Percentiles rank a stretch among this genome's conserved stretches.
Evolutionary conservation across 2,113 vertebrate species (phyloP).

Genomic region (Terrapene triunguis): DNA sequence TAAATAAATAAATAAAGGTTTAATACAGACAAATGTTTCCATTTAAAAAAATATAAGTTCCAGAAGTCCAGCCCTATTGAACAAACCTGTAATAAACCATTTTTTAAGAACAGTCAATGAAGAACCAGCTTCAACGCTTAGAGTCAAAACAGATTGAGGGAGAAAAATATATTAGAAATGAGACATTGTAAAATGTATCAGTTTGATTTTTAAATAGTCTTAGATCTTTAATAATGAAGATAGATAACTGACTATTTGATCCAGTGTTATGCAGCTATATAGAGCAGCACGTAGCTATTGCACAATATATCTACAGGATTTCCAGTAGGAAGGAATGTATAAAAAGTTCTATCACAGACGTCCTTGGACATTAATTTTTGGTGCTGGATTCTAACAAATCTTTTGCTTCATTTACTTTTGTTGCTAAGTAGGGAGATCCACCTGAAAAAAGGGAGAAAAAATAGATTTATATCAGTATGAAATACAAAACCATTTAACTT

Average conservation of each 20-base stretch:
- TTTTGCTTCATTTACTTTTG: slow-evolving; percentile 92
- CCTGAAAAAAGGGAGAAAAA: slow-evolving; percentile 76
- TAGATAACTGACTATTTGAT: slow-evolving; percentile 22
- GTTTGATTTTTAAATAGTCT: slow-evolving; percentile 44
- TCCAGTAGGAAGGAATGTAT: neutral
- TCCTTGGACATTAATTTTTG: slow-evolving; percentile 72
- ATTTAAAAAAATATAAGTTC: neutral
- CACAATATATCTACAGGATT: neutral
- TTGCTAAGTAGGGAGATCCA: slow-evolving; percentile 89
- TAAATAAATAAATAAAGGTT: neutral
- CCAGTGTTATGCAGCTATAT: neutral
- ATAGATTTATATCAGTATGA: neutral
- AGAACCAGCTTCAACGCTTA: neutral
- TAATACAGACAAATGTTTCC: neutral
- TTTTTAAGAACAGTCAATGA: neutral
- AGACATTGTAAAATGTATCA: neutral
- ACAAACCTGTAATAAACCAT: neutral
- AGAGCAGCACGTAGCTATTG: neutral
- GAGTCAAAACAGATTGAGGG: neutral
- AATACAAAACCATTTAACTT: neutral
- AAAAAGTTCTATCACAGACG: neutral
- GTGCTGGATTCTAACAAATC: slow-evolving; percentile 84
- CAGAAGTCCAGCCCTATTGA: neutral
- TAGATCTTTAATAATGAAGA: neutral
- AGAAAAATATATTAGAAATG: neutral